Base-by-base conservation (phyloP, 2,888 invertebrate species). In the Caenorhabditis doughertyi region DNA sequence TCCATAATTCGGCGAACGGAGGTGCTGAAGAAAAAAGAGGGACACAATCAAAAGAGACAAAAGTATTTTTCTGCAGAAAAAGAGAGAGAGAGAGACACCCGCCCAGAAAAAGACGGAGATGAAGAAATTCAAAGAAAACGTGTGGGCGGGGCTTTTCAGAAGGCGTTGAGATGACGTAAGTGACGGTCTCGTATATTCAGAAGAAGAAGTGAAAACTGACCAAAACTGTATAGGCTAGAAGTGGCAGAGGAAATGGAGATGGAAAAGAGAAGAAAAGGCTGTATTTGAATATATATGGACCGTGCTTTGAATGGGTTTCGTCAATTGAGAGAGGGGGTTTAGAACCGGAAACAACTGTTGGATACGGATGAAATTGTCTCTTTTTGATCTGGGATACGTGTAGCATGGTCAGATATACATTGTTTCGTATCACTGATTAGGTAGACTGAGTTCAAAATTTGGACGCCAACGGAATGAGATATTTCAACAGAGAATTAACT, bases 1-100 rank as follows among this genome's bases (percentile, higher is more conserved):
- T 77, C 77, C 68, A 68, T 60, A 77, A 77, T 68, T 77, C 77
- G 77, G 77, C 77, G 77, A 68, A 68, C 68, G 55, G 77, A 32
- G 47, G 42, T 27, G 51, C 13, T 55, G 56, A 23, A 55, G 67
- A 27, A 25, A 18, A 4, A 47, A 18, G 18, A 47, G n/a, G 44
- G 42, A n/a, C n/a, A 47, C 18, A 47, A 47, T 47, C 44, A 47
- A 18, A n/a, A 67, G 25, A 60, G 51, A 51, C 53, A 58, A 56
- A 47, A 47, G 44, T 35, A 23, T 53, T 29, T 25, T 44, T 25
- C 49, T 47, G 44, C 47, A 16, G 44, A 18, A 47, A 47, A 47
- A 47, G 44, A 3, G 44, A 47, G 44, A 13, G 27, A 60, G 39
- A 42, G 27, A 25, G 53, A 21, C 53, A 23, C 27, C 53, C 47